Evolutionary conservation across 2,888 invertebrate species (phyloP), one percentile per base, ranked within the genome.

Genomic region (Subacronicta megacephala): DNA sequence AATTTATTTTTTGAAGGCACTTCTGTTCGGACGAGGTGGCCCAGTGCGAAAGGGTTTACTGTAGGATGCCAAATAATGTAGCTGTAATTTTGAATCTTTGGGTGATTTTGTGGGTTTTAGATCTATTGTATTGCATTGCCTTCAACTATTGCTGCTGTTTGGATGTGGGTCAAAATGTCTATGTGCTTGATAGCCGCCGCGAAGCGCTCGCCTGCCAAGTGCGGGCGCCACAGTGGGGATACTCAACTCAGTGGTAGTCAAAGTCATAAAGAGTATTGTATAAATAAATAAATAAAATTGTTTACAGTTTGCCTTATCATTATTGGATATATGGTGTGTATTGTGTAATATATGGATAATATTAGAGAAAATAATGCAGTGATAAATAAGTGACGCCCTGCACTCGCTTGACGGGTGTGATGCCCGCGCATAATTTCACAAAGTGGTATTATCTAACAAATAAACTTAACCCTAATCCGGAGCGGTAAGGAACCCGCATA

Each of bases 1-100:
- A 97, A 97, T 95, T 96, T 87, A 81, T 92, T 46, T 26, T 62
- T 95, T 97, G 97, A 97, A 97, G 97, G 97, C 97, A 97, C 97
- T 97, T 97, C 96, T 96, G 96, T 96, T 96, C 97, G 97, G 97
- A 97, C 97, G 97, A 97, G 96, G 96, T 96, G 97, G 97, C 97
- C 97, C 97, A 97, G 96, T 96, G 96, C 95, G 94, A 95, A 95
- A 95, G 63, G 65, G 55, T 95, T 95, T 95, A 95, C 94, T 71
- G 71, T 75, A 69, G 81, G 75, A 77, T 82, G 72, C 81, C 83
- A 77, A 88, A 84, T 75, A 63, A 77, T 80, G 74, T 73, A 73
- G 61, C 66, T 80, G 77, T 71, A 66, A 78, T 78, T 82, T 86
- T 80, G 62, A 69, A 57, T 71, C 62, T 60, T 72, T 72, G 55